Evolutionary conservation across 2,113 vertebrate genomes (phyloP).

Genomic region (Chionis minor): DNA sequence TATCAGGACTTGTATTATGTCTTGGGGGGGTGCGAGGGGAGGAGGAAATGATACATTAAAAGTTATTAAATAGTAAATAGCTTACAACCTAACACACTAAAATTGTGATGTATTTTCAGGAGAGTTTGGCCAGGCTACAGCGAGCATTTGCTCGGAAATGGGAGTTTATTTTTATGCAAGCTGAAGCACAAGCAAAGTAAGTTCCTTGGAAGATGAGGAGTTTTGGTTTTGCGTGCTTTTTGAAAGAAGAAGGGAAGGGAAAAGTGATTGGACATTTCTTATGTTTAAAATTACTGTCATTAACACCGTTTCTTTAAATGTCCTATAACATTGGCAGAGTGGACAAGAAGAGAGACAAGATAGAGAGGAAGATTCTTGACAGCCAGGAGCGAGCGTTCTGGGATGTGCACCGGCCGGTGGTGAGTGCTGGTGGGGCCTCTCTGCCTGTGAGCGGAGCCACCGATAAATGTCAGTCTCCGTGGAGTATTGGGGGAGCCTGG

Average conservation of each 20-base stretch:
- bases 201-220: constrained; percentile 54
- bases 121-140: constrained; percentile 96
- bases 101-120: constrained; percentile 76
- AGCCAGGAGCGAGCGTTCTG: constrained; percentile 97
- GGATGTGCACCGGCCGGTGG: constrained; percentile 97
- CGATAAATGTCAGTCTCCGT: background rate
- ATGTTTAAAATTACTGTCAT: background rate
- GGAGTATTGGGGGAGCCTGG: background rate
- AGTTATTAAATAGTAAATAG: background rate
- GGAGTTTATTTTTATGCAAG: constrained; percentile 99
- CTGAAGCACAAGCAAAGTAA: constrained; percentile 98
- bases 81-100: background rate
- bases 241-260: background rate
- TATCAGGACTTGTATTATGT: background rate
- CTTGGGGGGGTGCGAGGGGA: accelerated
- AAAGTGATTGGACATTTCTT: background rate
- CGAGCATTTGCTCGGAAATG: constrained; percentile 96
- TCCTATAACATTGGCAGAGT: constrained; percentile 77
- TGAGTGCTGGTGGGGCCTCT: constrained; percentile 61
- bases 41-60: background rate
- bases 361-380: constrained; percentile 97
- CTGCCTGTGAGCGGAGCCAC: background rate
- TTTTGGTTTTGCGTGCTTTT: background rate
- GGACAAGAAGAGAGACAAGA: constrained; percentile 98
- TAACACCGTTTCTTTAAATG: constrained; percentile 3